phyloP scores from a whole-genome alignment of 2,888 invertebrate genomes.

The Brachyopa scutellaris region DNA sequence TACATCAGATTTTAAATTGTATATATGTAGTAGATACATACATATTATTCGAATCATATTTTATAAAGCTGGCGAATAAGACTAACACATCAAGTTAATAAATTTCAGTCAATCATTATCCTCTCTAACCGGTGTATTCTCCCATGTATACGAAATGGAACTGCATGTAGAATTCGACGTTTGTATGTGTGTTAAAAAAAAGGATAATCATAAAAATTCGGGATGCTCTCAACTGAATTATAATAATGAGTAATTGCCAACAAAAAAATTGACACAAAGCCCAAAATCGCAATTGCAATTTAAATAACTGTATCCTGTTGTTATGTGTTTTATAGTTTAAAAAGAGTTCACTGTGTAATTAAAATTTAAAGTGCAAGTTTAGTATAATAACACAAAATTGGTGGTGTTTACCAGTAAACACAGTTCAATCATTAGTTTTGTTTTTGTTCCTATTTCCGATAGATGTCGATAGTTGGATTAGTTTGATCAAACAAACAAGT shows the following conservation, averaged over 20 bases:
- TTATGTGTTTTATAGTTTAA: too few relatives aligned
- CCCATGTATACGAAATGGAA: neutral
- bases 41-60: conserved; percentile 37
- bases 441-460: too few relatives aligned
- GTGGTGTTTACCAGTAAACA: too few relatives aligned
- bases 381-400: too few relatives aligned
- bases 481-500: too few relatives aligned
- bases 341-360: too few relatives aligned
- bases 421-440: too few relatives aligned
- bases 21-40: conserved; percentile 29
- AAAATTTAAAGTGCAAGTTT: too few relatives aligned
- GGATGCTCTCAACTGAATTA: neutral
- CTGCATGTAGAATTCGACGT: neutral
- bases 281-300: too few relatives aligned
- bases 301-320: too few relatives aligned
- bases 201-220: neutral
- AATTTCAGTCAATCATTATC: conserved; percentile 61
- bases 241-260: neutral
- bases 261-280: too few relatives aligned
- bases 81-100: conserved; percentile 54
- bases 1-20: conserved; percentile 1
- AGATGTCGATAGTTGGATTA: too few relatives aligned
- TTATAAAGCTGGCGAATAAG: conserved; percentile 46
- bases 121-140: conserved; percentile 45
- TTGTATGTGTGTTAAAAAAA: neutral